Conservation (phyloP, 1,140 invertebrate genomes). For the Trissolcus basalis region DNA sequence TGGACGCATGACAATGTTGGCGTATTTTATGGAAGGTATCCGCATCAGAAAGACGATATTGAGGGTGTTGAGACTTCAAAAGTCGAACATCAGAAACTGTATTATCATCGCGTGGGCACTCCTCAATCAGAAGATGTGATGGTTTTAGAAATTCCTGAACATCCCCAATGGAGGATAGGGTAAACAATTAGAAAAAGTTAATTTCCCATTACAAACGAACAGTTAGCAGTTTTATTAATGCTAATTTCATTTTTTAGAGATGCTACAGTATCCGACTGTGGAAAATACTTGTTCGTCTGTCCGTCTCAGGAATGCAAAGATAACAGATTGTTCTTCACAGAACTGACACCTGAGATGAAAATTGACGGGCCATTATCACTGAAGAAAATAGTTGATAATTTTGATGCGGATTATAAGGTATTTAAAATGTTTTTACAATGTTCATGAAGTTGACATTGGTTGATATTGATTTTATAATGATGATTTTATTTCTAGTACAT, state of each 20-base stretch:
- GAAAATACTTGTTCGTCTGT: slow-evolving; percentile 88
- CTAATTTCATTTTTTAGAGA: slow-evolving; percentile 78
- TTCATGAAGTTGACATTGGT: not conserved
- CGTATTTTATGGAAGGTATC: slow-evolving; percentile 92
- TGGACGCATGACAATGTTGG: slow-evolving; percentile 98
- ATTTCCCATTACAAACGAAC: slow-evolving; percentile 5
- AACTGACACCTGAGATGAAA: slow-evolving; percentile 80
- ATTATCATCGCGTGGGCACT: slow-evolving; percentile 93
- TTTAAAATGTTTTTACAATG: slow-evolving; percentile 1
- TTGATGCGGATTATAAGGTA: slow-evolving; percentile 96
- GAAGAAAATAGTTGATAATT: slow-evolving; percentile 88
- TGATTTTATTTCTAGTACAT: slow-evolving; percentile 84
- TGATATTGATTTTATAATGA: not conserved
- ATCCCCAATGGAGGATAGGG: slow-evolving; percentile 90
- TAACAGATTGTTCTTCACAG: slow-evolving; percentile 90
- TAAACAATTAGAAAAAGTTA: slow-evolving; percentile 78
- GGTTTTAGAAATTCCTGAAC: slow-evolving; percentile 92
- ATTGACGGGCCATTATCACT: slow-evolving; percentile 81
- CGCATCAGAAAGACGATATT: slow-evolving; percentile 88
- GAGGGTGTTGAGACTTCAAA: slow-evolving; percentile 90
- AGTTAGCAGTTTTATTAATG: too few species aligned
- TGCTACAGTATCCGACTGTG: slow-evolving; percentile 91
- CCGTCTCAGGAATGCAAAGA: slow-evolving; percentile 90
- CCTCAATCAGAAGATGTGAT: slow-evolving; percentile 92
- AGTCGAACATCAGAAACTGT: slow-evolving; percentile 94